phyloP scores from a whole-genome alignment of 2,888 invertebrate species.

The Phlogophora meticulosa region DNA sequence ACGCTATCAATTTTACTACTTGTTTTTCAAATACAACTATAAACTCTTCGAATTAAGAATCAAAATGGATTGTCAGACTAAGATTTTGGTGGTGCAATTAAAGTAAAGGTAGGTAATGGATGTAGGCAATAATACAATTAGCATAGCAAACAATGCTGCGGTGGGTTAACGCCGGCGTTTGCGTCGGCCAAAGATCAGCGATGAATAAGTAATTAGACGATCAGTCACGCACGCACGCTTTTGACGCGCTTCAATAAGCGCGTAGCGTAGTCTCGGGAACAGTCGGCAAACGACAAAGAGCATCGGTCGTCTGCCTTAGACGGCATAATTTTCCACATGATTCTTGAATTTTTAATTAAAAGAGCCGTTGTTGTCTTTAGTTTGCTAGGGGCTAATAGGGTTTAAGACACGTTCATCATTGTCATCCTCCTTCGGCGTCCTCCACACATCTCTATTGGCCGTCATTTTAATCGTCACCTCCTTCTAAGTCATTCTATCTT shows the following conservation, averaged over 20 bases:
- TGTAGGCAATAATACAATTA: conserved; percentile 56
- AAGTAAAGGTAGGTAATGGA: conserved; percentile 43
- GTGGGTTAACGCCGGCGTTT: conserved; percentile 67
- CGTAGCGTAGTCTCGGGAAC: conserved; percentile 13
- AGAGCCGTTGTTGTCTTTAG: background rate
- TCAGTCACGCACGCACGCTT: conserved; percentile 43
- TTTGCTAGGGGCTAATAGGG: too few species aligned
- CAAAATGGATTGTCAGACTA: conserved; percentile 1
- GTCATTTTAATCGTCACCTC: too few species aligned
- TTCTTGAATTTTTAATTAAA: conserved; percentile 1
- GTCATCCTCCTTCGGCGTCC: too few species aligned
- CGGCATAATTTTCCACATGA: conserved; percentile 2
- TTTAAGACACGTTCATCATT: too few species aligned
- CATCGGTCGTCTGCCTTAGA: background rate
- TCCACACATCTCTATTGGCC: too few species aligned
- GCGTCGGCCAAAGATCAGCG: conserved; percentile 51
- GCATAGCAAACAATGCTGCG: conserved; percentile 58
- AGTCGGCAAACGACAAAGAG: conserved; percentile 23
- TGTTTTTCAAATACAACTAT: background rate
- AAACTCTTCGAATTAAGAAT: background rate
- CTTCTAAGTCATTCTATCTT: too few species aligned
- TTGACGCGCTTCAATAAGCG: conserved; percentile 48
- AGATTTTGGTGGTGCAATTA: conserved; percentile 38
- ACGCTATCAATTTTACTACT: conserved; percentile 5
- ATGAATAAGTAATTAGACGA: conserved; percentile 39